These are phyloP conservation scores for Synergus itoensis DNA, from an alignment of 2,888 invertebrate genomes.

Conservation along the genomic window DNA sequence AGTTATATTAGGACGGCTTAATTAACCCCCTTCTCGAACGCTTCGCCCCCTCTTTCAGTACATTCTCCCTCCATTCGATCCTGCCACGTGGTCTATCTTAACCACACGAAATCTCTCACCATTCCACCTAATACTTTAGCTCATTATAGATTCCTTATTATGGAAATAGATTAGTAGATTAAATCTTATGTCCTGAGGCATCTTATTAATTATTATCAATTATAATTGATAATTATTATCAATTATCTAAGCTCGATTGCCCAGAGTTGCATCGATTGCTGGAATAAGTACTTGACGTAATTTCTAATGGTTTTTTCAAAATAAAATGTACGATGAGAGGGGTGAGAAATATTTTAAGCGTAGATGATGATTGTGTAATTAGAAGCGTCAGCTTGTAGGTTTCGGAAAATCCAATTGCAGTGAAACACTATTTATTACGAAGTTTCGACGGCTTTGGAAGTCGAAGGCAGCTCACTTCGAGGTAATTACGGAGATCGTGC, in stretches of 20 bases:
- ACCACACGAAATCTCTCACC: constrained; percentile 13
- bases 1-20: constrained; percentile 73
- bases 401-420: constrained; percentile 61
- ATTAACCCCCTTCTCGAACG: constrained; percentile 65
- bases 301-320: too few species aligned
- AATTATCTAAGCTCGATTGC: too few species aligned
- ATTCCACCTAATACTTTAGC: constrained; percentile 8
- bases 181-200: not conserved
- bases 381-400: constrained; percentile 31
- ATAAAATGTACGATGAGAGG: not conserved
- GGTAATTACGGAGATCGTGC: constrained; percentile 75
- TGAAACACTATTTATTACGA: constrained; percentile 73
- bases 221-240: too few species aligned
- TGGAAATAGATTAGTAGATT: constrained; percentile 21
- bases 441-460: constrained; percentile 76
- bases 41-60: constrained; percentile 40
- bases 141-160: constrained; percentile 37
- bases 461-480: constrained; percentile 76
- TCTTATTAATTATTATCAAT: too few species aligned
- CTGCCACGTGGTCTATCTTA: constrained; percentile 25
- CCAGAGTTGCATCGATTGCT: too few species aligned
- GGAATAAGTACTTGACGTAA: too few species aligned
- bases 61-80: constrained; percentile 31
- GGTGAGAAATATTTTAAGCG: not conserved
- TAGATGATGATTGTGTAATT: constrained; percentile 24